Conservation (phyloP, 2,113 vertebrate species). For the Charadrius vociferus region DNA sequence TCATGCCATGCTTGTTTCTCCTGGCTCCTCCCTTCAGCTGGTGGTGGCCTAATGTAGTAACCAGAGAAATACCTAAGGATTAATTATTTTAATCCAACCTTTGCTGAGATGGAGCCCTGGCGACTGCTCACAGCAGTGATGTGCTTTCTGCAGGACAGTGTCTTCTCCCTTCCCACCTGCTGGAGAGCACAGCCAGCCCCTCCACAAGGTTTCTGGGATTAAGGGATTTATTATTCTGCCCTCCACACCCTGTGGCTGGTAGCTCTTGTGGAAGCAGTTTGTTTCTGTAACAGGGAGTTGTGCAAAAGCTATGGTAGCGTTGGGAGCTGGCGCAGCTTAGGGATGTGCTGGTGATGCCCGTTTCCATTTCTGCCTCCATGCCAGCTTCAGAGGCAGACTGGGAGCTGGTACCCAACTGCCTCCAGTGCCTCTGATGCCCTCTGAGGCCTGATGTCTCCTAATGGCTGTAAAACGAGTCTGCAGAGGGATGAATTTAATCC, state of each 20-base stretch:
- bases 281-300: background rate
- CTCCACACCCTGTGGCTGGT: background rate
- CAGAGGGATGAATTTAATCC: background rate
- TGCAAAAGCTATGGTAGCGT: background rate
- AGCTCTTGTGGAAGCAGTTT: background rate
- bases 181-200: background rate
- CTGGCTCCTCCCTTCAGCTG: background rate
- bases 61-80: background rate
- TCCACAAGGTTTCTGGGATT: background rate
- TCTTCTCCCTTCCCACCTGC: background rate
- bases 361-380: background rate
- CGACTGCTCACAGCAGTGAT: background rate
- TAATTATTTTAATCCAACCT: background rate
- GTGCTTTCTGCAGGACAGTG: background rate
- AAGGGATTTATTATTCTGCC: background rate
- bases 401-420: background rate
- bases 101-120: background rate
- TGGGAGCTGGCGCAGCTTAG: background rate
- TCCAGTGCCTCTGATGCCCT: background rate
- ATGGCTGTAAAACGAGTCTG: background rate
- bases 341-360: background rate
- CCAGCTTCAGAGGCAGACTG: background rate
- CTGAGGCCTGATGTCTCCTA: background rate
- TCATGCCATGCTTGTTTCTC: background rate
- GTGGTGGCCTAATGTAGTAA: background rate